phyloP scores from a whole-genome alignment of 2,888 invertebrate genomes.

The Vannuccia rotundouncinata region DNA sequence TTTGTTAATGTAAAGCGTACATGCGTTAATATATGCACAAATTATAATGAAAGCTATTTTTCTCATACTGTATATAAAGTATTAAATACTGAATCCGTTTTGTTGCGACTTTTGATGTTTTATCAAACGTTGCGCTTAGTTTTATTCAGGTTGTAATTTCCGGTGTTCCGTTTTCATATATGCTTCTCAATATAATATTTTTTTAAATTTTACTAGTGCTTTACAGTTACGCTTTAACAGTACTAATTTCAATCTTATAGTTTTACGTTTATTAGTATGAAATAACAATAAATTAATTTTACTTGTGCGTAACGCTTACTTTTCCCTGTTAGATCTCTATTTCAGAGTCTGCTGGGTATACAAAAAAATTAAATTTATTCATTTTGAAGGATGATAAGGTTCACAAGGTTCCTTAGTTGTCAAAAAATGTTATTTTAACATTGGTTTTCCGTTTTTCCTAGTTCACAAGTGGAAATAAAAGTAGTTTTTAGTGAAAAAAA shows the following conservation, averaged over 20 bases:
- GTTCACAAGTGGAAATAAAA: constrained; percentile 20
- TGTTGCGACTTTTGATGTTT: constrained; percentile 15
- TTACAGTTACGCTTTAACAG: background rate
- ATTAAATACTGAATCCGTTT: constrained; percentile 17
- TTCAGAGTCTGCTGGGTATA: constrained; percentile 6
- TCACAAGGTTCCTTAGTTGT: constrained; percentile 15
- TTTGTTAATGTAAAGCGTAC: constrained; percentile 16
- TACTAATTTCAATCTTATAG: constrained; percentile 17
- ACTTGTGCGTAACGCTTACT: constrained; percentile 1
- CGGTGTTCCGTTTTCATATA: background rate
- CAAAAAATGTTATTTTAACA: constrained; percentile 23
- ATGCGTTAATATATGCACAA: constrained; percentile 19
- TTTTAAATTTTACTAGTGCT: constrained; percentile 14
- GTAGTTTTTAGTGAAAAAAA: background rate
- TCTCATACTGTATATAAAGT: constrained; percentile 8
- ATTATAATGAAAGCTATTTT: background rate
- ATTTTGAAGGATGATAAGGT: constrained; percentile 19
- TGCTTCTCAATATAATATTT: background rate
- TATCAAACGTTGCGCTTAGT: constrained; percentile 8
- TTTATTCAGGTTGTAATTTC: constrained; percentile 8
- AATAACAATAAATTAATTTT: constrained; percentile 22
- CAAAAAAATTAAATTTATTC: background rate
- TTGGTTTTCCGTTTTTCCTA: constrained; percentile 6
- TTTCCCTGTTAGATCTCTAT: constrained; percentile 19
- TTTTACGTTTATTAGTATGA: constrained; percentile 11